Percentiles rank a stretch among this genome's conserved stretches.
phyloP scores from a whole-genome alignment of 2,888 invertebrate genomes.

The Disparrhopalites patrizii region DNA sequence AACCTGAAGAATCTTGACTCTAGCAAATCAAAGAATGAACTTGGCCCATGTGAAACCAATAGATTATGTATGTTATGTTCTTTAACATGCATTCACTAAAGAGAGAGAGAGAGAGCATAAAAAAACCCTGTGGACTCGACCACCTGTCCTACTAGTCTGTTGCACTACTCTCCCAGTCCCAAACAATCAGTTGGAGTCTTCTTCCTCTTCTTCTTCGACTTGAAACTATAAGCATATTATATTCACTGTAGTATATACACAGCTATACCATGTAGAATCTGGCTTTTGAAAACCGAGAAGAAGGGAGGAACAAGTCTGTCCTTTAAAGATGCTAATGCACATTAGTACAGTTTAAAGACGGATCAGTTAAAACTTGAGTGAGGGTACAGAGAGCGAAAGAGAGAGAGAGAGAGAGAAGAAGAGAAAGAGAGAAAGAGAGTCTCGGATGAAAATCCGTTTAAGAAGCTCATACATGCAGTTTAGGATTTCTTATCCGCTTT shows the following conservation, averaged over 20 bases:
- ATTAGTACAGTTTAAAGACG: neutral
- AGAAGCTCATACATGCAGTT: too few species aligned
- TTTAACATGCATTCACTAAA: too few species aligned
- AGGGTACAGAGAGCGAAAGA: too few species aligned
- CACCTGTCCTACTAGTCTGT: conserved; percentile 25
- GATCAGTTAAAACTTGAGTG: neutral
- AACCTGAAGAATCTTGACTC: conserved; percentile 25
- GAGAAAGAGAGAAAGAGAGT: too few species aligned
- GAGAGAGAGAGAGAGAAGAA: too few species aligned
- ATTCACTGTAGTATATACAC: neutral
- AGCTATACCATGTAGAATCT: neutral
- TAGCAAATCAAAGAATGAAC: conserved; percentile 26
- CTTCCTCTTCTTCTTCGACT: too few species aligned
- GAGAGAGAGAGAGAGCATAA: neutral
- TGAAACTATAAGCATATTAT: neutral
- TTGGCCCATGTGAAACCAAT: conserved; percentile 25
- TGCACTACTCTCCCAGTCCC: conserved; percentile 13
- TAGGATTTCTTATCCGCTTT: too few species aligned
- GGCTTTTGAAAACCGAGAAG: neutral
- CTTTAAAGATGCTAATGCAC: neutral
- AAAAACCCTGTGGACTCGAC: conserved; percentile 22
- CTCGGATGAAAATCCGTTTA: too few species aligned
- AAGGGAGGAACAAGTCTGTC: neutral
- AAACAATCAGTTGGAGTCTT: too few species aligned
- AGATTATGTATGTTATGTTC: neutral